A percentile compares a stretch with the other conserved stretches of the same genome.
phyloP scores from a whole-genome alignment of 2,888 invertebrate genomes.

The Microchrysa polita region DNA sequence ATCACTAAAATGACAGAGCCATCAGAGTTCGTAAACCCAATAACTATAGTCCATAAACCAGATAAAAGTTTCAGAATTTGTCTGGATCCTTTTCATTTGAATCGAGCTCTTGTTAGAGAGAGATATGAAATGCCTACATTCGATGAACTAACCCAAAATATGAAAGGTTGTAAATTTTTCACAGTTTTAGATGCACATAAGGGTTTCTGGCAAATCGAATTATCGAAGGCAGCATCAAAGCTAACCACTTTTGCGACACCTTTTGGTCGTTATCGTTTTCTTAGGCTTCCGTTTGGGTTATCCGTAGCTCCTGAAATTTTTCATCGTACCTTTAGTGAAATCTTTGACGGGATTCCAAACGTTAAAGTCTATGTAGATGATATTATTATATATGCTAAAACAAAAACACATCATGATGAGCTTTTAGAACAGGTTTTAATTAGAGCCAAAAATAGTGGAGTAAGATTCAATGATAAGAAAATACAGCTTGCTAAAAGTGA shows the following conservation, averaged over 20 bases:
- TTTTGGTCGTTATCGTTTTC: background rate
- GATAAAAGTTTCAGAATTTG: too few species aligned
- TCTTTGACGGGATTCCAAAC: background rate
- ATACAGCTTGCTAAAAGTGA: too few species aligned
- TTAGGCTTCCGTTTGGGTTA: too few species aligned
- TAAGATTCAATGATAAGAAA: background rate
- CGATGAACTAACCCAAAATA: too few species aligned
- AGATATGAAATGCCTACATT: too few species aligned
- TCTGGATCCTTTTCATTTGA: too few species aligned
- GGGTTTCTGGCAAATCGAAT: background rate
- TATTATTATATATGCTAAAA: constrained; percentile 1
- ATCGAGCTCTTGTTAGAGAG: too few species aligned
- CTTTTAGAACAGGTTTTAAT: background rate
- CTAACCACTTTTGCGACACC: background rate
- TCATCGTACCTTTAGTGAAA: too few species aligned
- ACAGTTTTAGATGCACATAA: background rate
- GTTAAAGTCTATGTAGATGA: background rate
- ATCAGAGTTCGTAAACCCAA: too few species aligned
- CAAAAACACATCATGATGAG: background rate
- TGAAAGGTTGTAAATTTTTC: background rate
- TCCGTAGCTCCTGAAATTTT: too few species aligned
- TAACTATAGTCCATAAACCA: too few species aligned
- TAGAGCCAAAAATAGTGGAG: constrained; percentile 4
- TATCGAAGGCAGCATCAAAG: background rate
- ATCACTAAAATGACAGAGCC: too few species aligned